Percentiles rank a stretch among this genome's conserved stretches.
Conservation (phyloP, 2,797 vertebrate species). For the Pantherophis vulpinus region DNA sequence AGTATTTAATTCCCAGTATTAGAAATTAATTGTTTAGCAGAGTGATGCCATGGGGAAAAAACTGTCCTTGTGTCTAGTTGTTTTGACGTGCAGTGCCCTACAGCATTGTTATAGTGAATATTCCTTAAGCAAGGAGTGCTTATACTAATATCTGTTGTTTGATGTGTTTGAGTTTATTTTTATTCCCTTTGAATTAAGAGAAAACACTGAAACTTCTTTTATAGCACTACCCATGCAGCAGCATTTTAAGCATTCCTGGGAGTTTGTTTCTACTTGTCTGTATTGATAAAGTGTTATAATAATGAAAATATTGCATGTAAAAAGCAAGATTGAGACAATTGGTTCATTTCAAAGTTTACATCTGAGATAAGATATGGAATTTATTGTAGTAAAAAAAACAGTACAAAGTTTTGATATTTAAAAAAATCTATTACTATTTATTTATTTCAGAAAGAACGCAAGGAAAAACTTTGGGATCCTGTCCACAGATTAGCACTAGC, state of each 20-base stretch:
- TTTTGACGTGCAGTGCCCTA: too few relatives aligned
- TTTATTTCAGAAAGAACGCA: constrained; percentile 87
- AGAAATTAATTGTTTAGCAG: too few relatives aligned
- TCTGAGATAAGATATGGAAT: not conserved
- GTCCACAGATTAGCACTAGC: constrained; percentile 87
- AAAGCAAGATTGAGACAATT: not conserved
- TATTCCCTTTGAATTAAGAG: not conserved
- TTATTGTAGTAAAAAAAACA: not conserved
- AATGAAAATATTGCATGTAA: not conserved
- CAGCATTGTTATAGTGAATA: not conserved
- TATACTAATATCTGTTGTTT: not conserved
- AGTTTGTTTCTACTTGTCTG: not conserved
- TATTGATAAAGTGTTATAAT: not conserved
- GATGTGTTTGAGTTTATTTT: not conserved
- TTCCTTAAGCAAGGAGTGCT: not conserved
- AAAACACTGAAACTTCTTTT: not conserved
- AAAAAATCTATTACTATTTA: not conserved
- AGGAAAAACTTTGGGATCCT: constrained; percentile 97
- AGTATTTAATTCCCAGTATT: too few relatives aligned
- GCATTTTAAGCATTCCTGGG: not conserved
- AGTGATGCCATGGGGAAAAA: too few relatives aligned
- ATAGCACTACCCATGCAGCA: not conserved
- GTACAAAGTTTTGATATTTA: not conserved
- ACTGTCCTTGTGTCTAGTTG: too few relatives aligned
- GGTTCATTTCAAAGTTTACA: not conserved